Base-by-base conservation (phyloP, 2,113 vertebrate genomes). In the Cygnus atratus region DNA sequence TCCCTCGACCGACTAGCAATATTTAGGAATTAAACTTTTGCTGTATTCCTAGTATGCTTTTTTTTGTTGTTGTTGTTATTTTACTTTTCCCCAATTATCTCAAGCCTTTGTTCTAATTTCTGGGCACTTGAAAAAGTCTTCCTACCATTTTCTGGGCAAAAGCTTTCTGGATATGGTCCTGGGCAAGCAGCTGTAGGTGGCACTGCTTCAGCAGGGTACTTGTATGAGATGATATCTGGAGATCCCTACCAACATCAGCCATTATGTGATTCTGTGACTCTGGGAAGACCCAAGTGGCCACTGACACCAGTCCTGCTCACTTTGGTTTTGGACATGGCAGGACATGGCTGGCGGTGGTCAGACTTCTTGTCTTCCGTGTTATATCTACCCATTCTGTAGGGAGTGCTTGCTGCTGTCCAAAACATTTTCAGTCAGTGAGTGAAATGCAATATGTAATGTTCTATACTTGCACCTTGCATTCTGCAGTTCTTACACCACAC, bases 101-200 rank as follows among this genome's bases (percentile, higher is more conserved):
- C 9, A 67, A 46, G 15, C 31, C 9, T 46, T n/a, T 46, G 26
- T 67, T 89, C 79, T 67, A 70, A 81, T 84, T 88, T 97, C 67
- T 86, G 90, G 66, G 95, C 94, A 73, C 73, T 93, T 84, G 31
- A 50, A 97, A 93, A 54, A 87, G 77, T 55, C 79, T 95, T 96
- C 37, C 2, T 75, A 52, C 57, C 33, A 66, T 57, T 89, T 96
- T 81, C 59, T 84, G 55, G 59, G 33, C 13, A 87, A 84, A 29
- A 29, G 62, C 11, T 20, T 39, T 20, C 26, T 29, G 8, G 18
- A 65, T 7, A 41, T 24, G 90, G 93, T 88, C 88, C 92, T 92
- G 48, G 95, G 55, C 39, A 73, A 79, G 84, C 71, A 92, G 67
- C 11, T 65, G 11, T 65, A 41, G 18, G 26, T 12, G 26, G 26